A percentile compares a stretch with the other conserved stretches of the same genome.
Evolutionary conservation across 2,113 vertebrate genomes (phyloP).

Genomic region (Crotalus viridis): DNA sequence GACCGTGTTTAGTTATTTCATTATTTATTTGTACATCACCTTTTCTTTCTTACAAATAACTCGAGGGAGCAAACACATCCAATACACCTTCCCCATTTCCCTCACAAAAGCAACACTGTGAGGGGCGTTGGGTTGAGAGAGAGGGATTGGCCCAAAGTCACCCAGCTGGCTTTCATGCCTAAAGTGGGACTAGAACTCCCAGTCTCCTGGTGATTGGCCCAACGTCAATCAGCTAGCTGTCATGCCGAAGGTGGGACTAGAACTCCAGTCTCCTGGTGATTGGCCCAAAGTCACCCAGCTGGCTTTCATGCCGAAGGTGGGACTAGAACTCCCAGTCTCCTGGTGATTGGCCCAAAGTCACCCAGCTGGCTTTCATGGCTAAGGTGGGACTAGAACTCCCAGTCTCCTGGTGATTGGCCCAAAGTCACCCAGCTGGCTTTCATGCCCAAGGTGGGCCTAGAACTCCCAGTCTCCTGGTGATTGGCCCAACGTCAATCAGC

Average conservation of each 20-base stretch:
- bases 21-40: neutral
- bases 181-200: too few species aligned
- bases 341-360: too few species aligned
- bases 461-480: too few species aligned
- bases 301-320: accelerated
- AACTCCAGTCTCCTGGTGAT: neutral
- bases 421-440: accelerated
- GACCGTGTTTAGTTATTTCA: neutral
- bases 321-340: too few species aligned
- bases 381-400: too few species aligned
- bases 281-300: neutral
- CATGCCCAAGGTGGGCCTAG: too few species aligned
- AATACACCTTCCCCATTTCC: neutral
- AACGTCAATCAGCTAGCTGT: neutral
- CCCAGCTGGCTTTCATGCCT: too few species aligned
- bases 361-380: accelerated
- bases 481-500: too few species aligned
- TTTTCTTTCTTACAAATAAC: neutral
- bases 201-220: too few species aligned
- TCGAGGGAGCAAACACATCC: neutral
- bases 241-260: neutral
- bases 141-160: too few species aligned
- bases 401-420: too few species aligned
- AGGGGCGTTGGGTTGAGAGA: neutral
- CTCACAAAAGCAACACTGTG: neutral